Evolutionary conservation across 2,888 invertebrate species (phyloP), one percentile per base, ranked within the genome.

Genomic region (Perithous albicinctus): DNA sequence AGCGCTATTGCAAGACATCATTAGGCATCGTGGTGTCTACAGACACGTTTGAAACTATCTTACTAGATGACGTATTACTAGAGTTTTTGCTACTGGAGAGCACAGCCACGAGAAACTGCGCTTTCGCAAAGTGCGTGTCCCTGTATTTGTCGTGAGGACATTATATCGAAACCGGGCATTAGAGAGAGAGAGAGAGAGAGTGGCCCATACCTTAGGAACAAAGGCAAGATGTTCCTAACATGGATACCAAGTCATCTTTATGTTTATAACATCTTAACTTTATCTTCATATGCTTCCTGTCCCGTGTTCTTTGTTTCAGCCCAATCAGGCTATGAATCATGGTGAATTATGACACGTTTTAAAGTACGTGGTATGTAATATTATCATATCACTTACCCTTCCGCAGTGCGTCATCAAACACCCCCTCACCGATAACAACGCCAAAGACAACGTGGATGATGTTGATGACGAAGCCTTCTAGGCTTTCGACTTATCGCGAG

Each of bases 391-490:
- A 46, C n/a, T 18, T n/a, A 8, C 18, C 48, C 54, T 74, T 70
- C 38, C 38, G 63, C 56, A 46, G 56, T 64, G 69, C 69, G 63
- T 80, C 75, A 70, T 70, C 54, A 23, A 70, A 63, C 35, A 8
- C 29, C 48, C 43, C n/a, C n/a, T n/a, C n/a, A n/a, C n/a, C 29
- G 70, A 64, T 69, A 59, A 66, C 61, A 20, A 54, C 18, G 41
- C 15, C 74, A 18, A 63, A 54, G 48, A 56, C 29, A n/a, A 72
- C 48, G 15, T 1, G 41, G 29, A 67, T 20, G 32, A 64, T 23
- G 64, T 56, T 38, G 69, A 64, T 74, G 79, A 75, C 74, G 63
- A 56, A 64, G 63, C 61, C 48, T n/a, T n/a, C n/a, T 8, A n/a
- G 15, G 51, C 61, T 54, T 43, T 69, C 54, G 35, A 74, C 73